Percentiles rank a stretch among this genome's conserved stretches.
Conservation (phyloP, 2,113 vertebrate species). For the Anthoscopus minutus region DNA sequence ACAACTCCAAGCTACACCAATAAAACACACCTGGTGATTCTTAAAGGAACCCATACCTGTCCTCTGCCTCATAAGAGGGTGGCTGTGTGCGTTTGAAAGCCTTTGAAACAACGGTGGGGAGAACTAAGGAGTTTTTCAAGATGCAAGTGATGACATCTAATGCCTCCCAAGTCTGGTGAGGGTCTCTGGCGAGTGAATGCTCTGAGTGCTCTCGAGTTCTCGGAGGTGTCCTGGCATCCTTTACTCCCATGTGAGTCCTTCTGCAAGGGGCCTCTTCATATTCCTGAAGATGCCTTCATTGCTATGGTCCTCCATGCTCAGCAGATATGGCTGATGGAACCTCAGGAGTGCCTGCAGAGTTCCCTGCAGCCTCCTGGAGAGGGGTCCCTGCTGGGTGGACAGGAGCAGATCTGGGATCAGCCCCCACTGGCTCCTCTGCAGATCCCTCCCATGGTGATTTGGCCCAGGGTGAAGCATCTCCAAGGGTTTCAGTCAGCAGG, state of each 20-base stretch:
- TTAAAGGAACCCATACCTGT: not conserved
- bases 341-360: not conserved
- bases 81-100: not conserved
- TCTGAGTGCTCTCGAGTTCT: not conserved
- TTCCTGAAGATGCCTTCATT: not conserved
- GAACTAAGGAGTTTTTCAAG: not conserved
- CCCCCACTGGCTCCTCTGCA: not conserved
- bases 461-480: not conserved
- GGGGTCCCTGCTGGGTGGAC: not conserved
- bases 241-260: not conserved
- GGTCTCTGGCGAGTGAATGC: rapidly evolving
- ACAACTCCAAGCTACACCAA: not conserved
- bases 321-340: not conserved
- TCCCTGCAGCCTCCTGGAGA: not conserved
- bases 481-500: not conserved
- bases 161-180: not conserved
- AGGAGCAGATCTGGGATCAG: not conserved
- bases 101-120: not conserved
- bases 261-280: not conserved
- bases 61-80: not conserved
- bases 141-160: not conserved
- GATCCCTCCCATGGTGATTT: rapidly evolving
- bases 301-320: rapidly evolving
- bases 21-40: not conserved
- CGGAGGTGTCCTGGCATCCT: not conserved